Evolutionary conservation across 2,888 invertebrate genomes (phyloP).

Genomic region (Xylota sylvarum): DNA sequence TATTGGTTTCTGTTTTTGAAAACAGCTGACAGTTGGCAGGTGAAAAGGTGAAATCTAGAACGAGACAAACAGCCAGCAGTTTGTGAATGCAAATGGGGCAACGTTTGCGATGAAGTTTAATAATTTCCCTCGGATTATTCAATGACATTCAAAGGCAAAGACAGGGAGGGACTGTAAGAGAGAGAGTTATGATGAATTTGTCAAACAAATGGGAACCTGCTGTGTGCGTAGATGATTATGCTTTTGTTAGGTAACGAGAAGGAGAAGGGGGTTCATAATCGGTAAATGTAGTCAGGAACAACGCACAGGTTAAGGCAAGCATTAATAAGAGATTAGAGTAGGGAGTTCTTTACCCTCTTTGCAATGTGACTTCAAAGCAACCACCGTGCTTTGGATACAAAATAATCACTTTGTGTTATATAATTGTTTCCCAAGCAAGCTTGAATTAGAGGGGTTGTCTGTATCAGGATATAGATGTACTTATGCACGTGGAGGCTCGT

Average conservation of each 20-base stretch:
- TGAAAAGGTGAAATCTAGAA: conserved; percentile 60
- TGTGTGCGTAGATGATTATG: too few species aligned
- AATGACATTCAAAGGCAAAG: not conserved
- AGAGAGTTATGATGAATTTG: not conserved
- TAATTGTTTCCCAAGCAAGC: too few species aligned
- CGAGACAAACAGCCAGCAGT: conserved; percentile 13
- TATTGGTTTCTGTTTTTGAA: conserved; percentile 41
- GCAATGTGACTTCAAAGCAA: too few species aligned
- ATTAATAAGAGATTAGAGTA: not conserved
- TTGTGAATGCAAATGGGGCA: conserved; percentile 19
- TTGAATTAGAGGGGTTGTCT: too few species aligned
- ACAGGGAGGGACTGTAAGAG: too few species aligned
- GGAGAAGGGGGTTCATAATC: not conserved
- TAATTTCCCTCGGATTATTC: conserved; percentile 19
- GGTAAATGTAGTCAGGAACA: not conserved
- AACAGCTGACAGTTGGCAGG: conserved; percentile 52
- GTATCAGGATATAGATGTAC: too few species aligned
- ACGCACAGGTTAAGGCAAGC: not conserved
- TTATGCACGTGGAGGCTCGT: too few species aligned
- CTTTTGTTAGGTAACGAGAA: not conserved
- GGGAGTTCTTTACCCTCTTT: too few species aligned
- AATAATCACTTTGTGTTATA: too few species aligned
- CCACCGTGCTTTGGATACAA: too few species aligned
- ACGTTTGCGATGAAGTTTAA: conserved; percentile 7
- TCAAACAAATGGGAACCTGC: not conserved